These are phyloP conservation scores for Palythoa grandiflora DNA, from an alignment of 92 coral and sea anemone species.

Conservation along the genomic window DNA sequence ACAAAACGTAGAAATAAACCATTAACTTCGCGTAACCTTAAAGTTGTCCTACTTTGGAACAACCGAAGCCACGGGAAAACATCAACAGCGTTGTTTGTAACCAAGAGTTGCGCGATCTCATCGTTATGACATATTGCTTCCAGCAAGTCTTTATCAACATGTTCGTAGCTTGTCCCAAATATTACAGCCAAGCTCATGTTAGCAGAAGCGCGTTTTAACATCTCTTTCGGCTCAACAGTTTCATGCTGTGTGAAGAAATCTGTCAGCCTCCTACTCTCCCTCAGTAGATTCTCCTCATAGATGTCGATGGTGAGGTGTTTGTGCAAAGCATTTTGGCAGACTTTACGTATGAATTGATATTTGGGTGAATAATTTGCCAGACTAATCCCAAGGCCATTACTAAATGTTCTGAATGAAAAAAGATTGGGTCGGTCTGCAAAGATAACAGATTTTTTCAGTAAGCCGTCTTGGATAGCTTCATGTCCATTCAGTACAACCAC, in stretches of 20 bases:
- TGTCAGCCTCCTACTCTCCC: constrained; percentile 56
- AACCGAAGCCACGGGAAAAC: constrained; percentile 69
- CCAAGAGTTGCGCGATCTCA: constrained; percentile 48
- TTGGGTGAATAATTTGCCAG: constrained; percentile 40
- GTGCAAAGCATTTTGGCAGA: constrained; percentile 68
- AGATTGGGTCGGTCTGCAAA: constrained; percentile 80
- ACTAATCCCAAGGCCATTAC: constrained; percentile 1
- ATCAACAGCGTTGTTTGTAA: constrained; percentile 63
- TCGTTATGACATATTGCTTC: constrained; percentile 44
- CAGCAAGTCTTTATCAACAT: constrained; percentile 45
- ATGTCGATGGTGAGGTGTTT: constrained; percentile 64
- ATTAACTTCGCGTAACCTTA: constrained; percentile 25
- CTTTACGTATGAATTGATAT: constrained; percentile 59
- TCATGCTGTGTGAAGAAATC: constrained; percentile 42
- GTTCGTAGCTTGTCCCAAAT: constrained; percentile 60
- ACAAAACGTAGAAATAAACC: constrained; percentile 19
- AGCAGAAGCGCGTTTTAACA: constrained; percentile 62
- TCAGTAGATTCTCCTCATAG: constrained; percentile 52
- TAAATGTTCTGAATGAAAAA: not conserved
- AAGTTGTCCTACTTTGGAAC: constrained; percentile 60
- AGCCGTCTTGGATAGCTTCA: constrained; percentile 71
- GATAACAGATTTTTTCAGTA: constrained; percentile 65
- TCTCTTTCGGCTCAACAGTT: constrained; percentile 56
- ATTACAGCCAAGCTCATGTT: constrained; percentile 61
- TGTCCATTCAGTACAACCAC: constrained; percentile 80